Evolutionary conservation across 1,140 invertebrate species (phyloP), one percentile per base, ranked within the genome.

Genomic region (Dendroctonus valens): DNA sequence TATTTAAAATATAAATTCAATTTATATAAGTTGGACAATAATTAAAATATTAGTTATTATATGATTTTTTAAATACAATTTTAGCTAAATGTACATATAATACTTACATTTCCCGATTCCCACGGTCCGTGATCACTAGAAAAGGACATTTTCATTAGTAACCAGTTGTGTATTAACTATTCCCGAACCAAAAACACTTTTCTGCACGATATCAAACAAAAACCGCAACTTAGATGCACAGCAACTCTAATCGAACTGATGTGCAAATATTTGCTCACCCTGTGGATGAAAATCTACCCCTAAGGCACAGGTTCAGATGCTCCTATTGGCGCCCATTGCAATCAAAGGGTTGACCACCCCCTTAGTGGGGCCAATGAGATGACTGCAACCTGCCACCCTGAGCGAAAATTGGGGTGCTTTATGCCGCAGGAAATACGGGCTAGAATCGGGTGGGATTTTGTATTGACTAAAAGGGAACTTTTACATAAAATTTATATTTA

Each of bases 101-200:
- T n/a, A 69, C 73, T 71, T 68, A 76, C 75, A 65, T 72, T 76
- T 12, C 68, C 71, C n/a, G 70, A 51, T 53, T 76, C 75, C 75
- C 75, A 76, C 41, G 74, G 69, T 15, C 73, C 73, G 44, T 74
- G 74, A 60, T 76, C 75, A 69, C 69, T 75, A 15, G 74, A 66
- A 75, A 76, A 76, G 37, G 75, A 76, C 75, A 76, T 76, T 76
- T 76, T 76, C 75, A 76, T 76, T 62, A 69, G 62, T 66, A 69
- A 67, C 59, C 46, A 59, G 11, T 65, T 54, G 7, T 65, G n/a
- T 7, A 15, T 14, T 53, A 41, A 48, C 8, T 39, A 9, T 7
- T 39, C 8, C 41, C n/a, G 37, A 37, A 50, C n/a, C 15, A 55
- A 62, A 44, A 62, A 60, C 7, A 46, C 11, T 41, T 55, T 15